Evolutionary conservation across 2,113 vertebrate species (phyloP).

Genomic region (Anarhynchus alexandrinus): DNA sequence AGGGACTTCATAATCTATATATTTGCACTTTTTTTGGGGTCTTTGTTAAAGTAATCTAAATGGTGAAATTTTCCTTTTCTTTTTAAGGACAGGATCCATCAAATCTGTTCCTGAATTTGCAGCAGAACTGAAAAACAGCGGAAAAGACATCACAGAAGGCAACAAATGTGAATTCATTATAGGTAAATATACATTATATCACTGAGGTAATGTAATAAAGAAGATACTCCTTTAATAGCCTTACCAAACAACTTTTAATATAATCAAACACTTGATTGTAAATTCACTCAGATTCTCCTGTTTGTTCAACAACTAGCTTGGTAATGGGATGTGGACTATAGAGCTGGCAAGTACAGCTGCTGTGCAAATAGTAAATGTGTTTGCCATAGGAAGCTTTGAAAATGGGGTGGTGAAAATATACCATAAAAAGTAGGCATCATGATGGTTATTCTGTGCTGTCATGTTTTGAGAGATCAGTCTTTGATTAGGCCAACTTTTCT

Average conservation of each 20-base stretch:
- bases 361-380: neutral
- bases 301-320: neutral
- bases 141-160: neutral
- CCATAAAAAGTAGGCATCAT: neutral
- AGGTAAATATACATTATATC: neutral
- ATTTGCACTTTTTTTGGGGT: neutral
- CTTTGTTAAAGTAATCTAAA: neutral
- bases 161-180: neutral
- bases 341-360: neutral
- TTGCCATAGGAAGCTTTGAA: neutral
- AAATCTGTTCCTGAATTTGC: neutral
- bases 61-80: neutral
- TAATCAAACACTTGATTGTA: neutral
- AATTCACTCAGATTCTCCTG: neutral
- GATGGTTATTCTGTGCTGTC: neutral
- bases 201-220: neutral
- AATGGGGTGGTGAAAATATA: neutral
- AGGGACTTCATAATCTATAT: neutral
- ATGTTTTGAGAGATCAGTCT: neutral
- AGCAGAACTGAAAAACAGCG: neutral
- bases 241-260: neutral
- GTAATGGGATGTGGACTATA: neutral
- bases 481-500: neutral
- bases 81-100: neutral
- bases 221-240: neutral